Evolutionary conservation across 2,113 vertebrate species (phyloP).

Genomic region (Jaculus jaculus): DNA sequence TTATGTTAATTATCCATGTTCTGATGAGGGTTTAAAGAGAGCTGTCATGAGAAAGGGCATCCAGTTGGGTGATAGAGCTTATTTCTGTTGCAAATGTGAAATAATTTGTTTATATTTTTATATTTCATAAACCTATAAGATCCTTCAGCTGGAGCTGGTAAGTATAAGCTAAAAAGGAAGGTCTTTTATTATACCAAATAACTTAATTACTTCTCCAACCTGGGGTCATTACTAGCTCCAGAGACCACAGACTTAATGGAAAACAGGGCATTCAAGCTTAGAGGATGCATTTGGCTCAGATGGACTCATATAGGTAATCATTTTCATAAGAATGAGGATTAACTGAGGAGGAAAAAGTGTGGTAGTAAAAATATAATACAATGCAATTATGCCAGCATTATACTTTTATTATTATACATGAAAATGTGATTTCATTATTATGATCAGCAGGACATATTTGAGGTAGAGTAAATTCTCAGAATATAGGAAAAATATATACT

Average conservation of each 20-base stretch:
- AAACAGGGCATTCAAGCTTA: neutral
- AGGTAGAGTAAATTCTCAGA: neutral
- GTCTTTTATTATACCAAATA: constrained; percentile 65
- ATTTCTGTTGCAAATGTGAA: constrained; percentile 36
- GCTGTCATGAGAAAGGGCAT: neutral
- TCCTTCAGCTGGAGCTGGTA: constrained; percentile 34
- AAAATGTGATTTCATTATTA: neutral
- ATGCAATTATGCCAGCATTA: no score
- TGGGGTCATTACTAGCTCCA: constrained; percentile 41
- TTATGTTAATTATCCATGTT: neutral
- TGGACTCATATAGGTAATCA: neutral
- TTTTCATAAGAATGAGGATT: neutral
- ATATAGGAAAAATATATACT: neutral
- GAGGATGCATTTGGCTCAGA: neutral
- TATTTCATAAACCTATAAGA: constrained; percentile 7
- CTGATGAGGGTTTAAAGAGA: neutral
- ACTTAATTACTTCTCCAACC: constrained; percentile 61
- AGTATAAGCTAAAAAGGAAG: constrained; percentile 34
- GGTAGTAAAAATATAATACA: neutral
- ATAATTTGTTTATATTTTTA: no score
- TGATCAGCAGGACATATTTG: neutral
- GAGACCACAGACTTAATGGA: constrained; percentile 60
- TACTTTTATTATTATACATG: neutral
- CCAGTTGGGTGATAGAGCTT: neutral
- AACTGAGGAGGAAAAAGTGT: neutral